phyloP scores from a whole-genome alignment of 1,140 invertebrate species.

The Oscheius sp. region DNA sequence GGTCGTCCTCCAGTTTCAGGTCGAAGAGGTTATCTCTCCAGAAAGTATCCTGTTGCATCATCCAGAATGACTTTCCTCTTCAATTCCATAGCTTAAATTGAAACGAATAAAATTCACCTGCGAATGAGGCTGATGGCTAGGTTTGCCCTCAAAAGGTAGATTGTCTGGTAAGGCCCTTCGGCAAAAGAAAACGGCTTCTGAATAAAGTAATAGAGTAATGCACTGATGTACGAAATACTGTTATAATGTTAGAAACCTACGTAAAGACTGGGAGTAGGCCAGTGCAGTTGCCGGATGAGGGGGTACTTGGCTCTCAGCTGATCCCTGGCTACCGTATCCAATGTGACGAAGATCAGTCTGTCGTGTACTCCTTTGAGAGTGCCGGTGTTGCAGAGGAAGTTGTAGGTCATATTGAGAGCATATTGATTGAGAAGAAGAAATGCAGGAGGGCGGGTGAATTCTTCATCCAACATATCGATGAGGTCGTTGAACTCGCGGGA shows the following conservation, averaged over 20 bases:
- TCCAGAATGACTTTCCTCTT: slow-evolving; percentile 59
- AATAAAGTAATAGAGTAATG: no score
- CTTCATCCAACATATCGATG: slow-evolving; percentile 47
- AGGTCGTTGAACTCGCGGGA: slow-evolving; percentile 49
- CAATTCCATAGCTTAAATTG: not conserved
- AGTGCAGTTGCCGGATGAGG: slow-evolving; percentile 53
- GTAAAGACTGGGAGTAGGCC: slow-evolving; percentile 58
- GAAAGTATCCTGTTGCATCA: slow-evolving; percentile 61
- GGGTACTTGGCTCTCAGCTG: slow-evolving; percentile 50
- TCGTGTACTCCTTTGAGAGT: slow-evolving; percentile 55
- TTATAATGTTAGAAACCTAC: slow-evolving; percentile 47
- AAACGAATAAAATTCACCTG: slow-evolving; percentile 6
- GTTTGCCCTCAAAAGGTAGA: slow-evolving; percentile 56
- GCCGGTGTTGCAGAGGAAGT: slow-evolving; percentile 57
- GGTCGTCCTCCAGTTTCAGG: slow-evolving; percentile 49
- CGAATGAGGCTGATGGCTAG: slow-evolving; percentile 49
- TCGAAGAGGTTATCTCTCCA: slow-evolving; percentile 56
- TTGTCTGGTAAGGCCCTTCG: slow-evolving; percentile 59
- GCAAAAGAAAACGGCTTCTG: slow-evolving; percentile 59
- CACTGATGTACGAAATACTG: no score
- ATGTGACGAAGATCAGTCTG: slow-evolving; percentile 56
- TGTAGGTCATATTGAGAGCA: slow-evolving; percentile 60
- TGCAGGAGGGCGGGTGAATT: slow-evolving; percentile 53
- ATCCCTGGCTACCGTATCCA: slow-evolving; percentile 53
- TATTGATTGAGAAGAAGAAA: slow-evolving; percentile 56